Conservation (phyloP, 2,888 invertebrate species). For the Actias luna region DNA sequence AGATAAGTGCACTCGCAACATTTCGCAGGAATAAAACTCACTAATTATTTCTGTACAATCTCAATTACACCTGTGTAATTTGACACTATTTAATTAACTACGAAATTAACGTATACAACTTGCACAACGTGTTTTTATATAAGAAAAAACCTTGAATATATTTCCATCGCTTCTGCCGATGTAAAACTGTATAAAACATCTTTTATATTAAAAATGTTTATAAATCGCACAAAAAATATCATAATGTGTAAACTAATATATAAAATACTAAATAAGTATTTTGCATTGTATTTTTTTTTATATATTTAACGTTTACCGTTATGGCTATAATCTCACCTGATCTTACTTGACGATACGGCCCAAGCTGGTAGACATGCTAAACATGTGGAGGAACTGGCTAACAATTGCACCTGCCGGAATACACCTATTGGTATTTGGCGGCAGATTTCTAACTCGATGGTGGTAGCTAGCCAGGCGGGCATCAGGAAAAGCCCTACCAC, state of each 20-base stretch:
- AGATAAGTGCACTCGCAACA: not conserved
- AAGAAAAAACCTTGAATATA: not conserved
- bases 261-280: no score
- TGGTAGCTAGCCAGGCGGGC: no score
- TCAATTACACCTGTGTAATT: not conserved
- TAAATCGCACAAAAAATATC: not conserved
- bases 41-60: not conserved
- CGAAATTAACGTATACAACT: not conserved
- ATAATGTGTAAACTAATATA: not conserved
- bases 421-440: no score
- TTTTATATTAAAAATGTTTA: not conserved
- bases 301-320: no score
- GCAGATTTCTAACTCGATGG: no score
- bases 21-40: not conserved
- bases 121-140: not conserved
- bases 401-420: no score
- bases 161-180: not conserved
- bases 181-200: not conserved
- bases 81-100: not conserved
- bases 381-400: no score
- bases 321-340: no score
- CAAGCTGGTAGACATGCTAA: no score
- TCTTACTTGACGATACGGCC: no score
- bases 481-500: no score
- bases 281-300: no score